Base-by-base conservation (phyloP, 1,140 invertebrate genomes). In the Adelges cooleyi region DNA sequence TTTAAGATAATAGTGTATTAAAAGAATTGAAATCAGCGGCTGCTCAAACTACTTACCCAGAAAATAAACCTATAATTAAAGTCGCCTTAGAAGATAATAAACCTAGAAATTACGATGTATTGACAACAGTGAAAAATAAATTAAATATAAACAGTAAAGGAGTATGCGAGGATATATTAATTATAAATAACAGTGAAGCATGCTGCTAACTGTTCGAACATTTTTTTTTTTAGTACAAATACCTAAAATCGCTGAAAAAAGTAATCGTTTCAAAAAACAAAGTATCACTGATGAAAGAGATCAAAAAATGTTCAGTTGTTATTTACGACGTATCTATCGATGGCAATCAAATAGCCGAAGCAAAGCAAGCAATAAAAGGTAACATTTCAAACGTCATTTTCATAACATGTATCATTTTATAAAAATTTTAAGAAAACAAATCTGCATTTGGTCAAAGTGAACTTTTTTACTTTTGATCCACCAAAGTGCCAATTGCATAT, bases 121-220 rank as follows among this genome's bases (percentile, higher is more conserved):
- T 62, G 15, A 48, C 56, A 15, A 62, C 56, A 62, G 22, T 62
- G n/a, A 48, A 48, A 48, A 48, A 62, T 48, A 62, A 62, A 48
- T 11, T 18, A 1, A 10, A 48, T 3, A 62, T 36, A 5, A 22
- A 62, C 20, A 22, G 46, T 62, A 18, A 46, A 44, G 18, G 20
- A 6, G 40, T 46, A 62, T 33, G 2, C 9, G 15, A n/a, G 13
- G 10, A n/a, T 11, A 46, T 15, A 23, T 17, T 18, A 27, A 9
- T 40, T 25, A 33, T 33, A 33, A 33, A 33, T 6, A 5, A 33
- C 29, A 33, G 29, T 5, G 11, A 33, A 33, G 29, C 11, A 33
- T 33, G 5, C 11, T 33, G n/a, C n/a, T n/a, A n/a, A 33, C 5
- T 33, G 29, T 33, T 33, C 5, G 5, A 33, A 5, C 5, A 33